Conservation (phyloP, 2,888 invertebrate genomes). For the Lypha dubia region DNA sequence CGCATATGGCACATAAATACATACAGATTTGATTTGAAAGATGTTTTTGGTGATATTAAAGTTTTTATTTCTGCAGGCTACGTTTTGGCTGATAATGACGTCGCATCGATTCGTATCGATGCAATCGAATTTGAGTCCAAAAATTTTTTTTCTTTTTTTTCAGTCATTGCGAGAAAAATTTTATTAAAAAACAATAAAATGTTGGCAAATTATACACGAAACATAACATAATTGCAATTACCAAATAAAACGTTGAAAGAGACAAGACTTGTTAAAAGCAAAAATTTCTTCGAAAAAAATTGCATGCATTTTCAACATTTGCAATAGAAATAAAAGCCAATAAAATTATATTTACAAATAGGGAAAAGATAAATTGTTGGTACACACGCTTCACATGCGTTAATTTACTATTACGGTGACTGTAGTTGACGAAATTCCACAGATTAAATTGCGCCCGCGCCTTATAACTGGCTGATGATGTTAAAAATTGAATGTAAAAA, state of each 20-base stretch:
- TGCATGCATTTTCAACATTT: not conserved
- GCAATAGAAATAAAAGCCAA: not conserved
- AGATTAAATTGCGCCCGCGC: not conserved
- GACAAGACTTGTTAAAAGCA: not conserved
- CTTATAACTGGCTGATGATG: not conserved
- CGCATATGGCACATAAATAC: too few species aligned
- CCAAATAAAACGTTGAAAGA: not conserved
- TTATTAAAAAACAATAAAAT: constrained; percentile 62
- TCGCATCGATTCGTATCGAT: too few species aligned
- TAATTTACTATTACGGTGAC: not conserved
- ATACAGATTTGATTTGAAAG: not conserved
- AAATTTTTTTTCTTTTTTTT: too few species aligned
- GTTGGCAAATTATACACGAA: constrained; percentile 16
- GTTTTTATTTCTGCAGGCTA: not conserved
- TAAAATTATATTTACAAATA: not conserved
- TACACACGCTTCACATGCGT: not conserved
- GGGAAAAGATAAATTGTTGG: not conserved
- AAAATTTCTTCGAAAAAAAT: not conserved
- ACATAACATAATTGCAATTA: not conserved
- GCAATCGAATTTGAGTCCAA: not conserved
- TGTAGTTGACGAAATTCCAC: not conserved
- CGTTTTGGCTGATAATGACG: too few species aligned
- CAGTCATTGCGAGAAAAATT: too few species aligned
- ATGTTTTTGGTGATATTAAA: not conserved
- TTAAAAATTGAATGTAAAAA: too few species aligned